phyloP scores from a whole-genome alignment of 2,797 vertebrate genomes.

The Crypturellus tataupa region DNA sequence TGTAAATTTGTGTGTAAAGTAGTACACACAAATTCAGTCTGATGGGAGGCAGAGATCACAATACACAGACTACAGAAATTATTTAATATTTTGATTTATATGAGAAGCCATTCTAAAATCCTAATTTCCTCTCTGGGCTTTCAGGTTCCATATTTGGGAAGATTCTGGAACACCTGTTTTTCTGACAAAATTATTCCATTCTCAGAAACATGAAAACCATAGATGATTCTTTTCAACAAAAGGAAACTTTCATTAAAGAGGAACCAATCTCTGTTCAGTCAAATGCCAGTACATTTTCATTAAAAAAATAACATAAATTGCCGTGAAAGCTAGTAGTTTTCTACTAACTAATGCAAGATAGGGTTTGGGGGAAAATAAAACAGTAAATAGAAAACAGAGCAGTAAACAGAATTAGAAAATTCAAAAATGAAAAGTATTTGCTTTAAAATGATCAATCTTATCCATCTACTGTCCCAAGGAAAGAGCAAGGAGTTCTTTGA shows the following conservation, averaged over 20 bases:
- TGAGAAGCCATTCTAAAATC: background rate
- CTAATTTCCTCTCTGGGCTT: background rate
- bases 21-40: background rate
- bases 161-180: background rate
- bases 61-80: background rate
- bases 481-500: background rate
- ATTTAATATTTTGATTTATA: rapidly evolving
- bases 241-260: background rate
- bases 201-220: background rate
- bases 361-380: background rate
- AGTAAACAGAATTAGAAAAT: background rate
- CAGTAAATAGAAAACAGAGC: background rate
- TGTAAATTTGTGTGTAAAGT: background rate
- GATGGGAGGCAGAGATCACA: background rate
- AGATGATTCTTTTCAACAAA: background rate
- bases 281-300: background rate
- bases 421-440: background rate
- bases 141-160: background rate
- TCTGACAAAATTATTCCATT: background rate
- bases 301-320: background rate
- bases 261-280: background rate
- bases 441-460: background rate
- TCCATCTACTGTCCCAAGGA: background rate
- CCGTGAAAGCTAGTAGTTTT: background rate
- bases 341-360: background rate